These are phyloP conservation scores for Polypterus bichir DNA, from an alignment of 2,113 vertebrate genomes.

Conservation along the genomic window DNA sequence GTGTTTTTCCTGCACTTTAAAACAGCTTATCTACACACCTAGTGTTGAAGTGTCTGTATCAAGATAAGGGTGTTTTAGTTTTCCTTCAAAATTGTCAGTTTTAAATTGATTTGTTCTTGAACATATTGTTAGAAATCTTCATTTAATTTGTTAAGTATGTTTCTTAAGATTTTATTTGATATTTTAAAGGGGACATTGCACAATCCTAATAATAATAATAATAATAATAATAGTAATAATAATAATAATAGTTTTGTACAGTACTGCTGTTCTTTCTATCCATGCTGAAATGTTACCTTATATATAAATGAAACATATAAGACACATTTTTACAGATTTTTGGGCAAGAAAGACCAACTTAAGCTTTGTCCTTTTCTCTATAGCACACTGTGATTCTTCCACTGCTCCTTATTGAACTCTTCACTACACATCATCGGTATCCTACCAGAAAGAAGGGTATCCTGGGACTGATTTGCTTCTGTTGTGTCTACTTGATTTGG, in stretches of 20 bases:
- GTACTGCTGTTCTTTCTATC: no score
- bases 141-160: no score
- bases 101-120: no score
- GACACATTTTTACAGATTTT: neutral
- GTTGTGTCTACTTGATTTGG: constrained; percentile 28
- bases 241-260: neutral
- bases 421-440: constrained; percentile 24
- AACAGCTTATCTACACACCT: no score
- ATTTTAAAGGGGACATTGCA: neutral
- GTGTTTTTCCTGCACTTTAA: no score
- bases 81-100: no score
- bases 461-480: constrained; percentile 21
- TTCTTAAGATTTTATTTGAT: neutral
- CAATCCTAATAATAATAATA: neutral
- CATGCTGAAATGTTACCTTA: neutral
- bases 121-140: no score
- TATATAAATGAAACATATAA: no score
- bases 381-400: constrained; percentile 37
- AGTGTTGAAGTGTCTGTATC: no score
- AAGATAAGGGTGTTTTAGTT: no score
- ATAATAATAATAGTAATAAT: no score
- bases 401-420: constrained; percentile 32
- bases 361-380: neutral
- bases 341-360: neutral
- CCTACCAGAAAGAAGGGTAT: constrained; percentile 23